These are phyloP conservation scores for Cherax destructor DNA, from an alignment of 1,140 invertebrate genomes.

Conservation along the genomic window DNA sequence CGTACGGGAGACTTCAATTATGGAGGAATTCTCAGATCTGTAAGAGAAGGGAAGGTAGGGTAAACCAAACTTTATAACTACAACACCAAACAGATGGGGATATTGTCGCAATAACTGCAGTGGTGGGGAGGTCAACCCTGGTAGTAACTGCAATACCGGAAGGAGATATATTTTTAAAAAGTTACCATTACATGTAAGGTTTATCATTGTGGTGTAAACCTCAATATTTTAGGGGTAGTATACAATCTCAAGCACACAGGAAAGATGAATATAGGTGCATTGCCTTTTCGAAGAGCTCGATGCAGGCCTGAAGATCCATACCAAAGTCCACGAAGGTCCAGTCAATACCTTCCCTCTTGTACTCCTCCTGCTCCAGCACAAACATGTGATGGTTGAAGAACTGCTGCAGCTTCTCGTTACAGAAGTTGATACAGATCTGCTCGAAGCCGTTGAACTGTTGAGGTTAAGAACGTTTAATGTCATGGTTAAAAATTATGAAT, in stretches of 20 bases:
- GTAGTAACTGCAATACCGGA: background rate
- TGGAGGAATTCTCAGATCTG: background rate
- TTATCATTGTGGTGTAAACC: background rate
- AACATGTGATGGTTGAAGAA: constrained; percentile 50
- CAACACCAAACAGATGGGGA: background rate
- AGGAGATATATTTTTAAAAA: background rate
- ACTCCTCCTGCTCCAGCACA: constrained; percentile 42
- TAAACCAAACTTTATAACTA: background rate
- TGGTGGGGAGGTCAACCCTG: constrained; percentile 2
- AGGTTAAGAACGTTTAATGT: background rate
- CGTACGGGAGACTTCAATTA: background rate
- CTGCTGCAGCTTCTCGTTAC: constrained; percentile 44
- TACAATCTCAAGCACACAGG: background rate
- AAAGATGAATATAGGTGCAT: background rate
- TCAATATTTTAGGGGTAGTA: background rate
- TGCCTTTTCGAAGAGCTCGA: constrained; percentile 33
- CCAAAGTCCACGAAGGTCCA: constrained; percentile 35
- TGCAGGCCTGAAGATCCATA: constrained; percentile 39
- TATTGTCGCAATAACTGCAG: background rate
- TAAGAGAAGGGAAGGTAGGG: background rate
- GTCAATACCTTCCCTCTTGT: constrained; percentile 34
- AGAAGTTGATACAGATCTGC: constrained; percentile 47
- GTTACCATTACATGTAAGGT: background rate
- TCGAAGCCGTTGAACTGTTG: constrained; percentile 28
- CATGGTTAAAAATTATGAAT: background rate